A percentile compares a stretch with the other conserved stretches of the same genome.
Conservation (phyloP, 2,113 vertebrate species). For the Gambusia holbrooki region DNA sequence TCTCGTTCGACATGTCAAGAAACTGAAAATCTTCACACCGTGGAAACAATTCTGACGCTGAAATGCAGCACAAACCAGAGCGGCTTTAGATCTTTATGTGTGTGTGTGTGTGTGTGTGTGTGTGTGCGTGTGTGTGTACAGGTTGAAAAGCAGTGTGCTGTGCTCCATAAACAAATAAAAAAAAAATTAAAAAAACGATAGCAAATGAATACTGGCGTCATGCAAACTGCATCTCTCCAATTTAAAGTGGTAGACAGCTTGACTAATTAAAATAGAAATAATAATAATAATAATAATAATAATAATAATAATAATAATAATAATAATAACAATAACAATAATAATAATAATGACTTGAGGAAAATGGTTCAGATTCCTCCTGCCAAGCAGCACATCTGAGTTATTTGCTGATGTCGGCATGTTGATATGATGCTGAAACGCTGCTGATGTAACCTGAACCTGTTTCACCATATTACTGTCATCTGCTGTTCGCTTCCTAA, state of each 20-base stretch:
- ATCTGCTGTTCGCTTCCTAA: not conserved
- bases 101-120: too few species aligned
- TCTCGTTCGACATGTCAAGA: not conserved
- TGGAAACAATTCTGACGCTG: not conserved
- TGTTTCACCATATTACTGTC: not conserved
- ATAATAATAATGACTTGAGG: not conserved
- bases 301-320: not conserved
- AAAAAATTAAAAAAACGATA: too few species aligned
- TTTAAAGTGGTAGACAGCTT: not conserved
- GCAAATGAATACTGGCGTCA: not conserved
- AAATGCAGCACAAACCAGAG: not conserved
- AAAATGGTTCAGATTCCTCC: not conserved
- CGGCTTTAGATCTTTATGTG: not conserved
- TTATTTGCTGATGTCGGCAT: not conserved
- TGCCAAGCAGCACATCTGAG: not conserved
- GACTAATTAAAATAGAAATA: conserved; percentile 1
- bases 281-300: not conserved
- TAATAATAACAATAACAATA: not conserved
- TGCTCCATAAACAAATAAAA: not conserved
- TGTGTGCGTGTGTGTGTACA: not conserved
- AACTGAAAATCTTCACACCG: not conserved
- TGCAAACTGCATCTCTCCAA: not conserved
- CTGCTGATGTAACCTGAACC: not conserved
- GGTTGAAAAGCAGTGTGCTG: not conserved
- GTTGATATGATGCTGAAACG: not conserved